A percentile compares a stretch with the other conserved stretches of the same genome.
These are phyloP conservation scores for Gobiocypris rarus DNA, from an alignment of 2,113 vertebrate species.

Conservation along the genomic window DNA sequence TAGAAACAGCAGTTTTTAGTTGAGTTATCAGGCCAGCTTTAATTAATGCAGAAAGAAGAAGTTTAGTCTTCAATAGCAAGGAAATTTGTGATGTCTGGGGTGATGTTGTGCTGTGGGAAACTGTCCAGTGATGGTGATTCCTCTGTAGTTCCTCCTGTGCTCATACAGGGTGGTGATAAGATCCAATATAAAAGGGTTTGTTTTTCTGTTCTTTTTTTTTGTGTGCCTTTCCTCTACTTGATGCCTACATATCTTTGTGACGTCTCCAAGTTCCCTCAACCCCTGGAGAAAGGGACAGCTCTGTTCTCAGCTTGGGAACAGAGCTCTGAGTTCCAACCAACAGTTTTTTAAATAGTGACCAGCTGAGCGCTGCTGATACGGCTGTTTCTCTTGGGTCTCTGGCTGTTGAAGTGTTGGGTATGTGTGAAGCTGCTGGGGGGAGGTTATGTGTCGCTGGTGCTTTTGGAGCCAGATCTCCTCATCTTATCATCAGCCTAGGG, in stretches of 20 bases:
- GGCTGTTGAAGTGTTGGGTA: constrained; percentile 42
- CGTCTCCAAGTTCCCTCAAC: constrained; percentile 47
- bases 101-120: background rate
- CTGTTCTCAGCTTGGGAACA: constrained; percentile 44
- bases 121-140: background rate
- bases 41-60: constrained; percentile 31
- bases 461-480: constrained; percentile 45
- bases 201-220: constrained; percentile 20
- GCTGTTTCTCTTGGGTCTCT: constrained; percentile 35
- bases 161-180: constrained; percentile 46
- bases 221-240: constrained; percentile 27
- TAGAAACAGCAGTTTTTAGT: constrained; percentile 35
- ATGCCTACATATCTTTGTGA: constrained; percentile 51
- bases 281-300: constrained; percentile 47
- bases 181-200: constrained; percentile 49
- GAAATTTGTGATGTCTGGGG: constrained; percentile 21
- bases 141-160: constrained; percentile 29
- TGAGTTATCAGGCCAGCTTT: constrained; percentile 34
- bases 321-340: background rate
- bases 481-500: constrained; percentile 28
- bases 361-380: constrained; percentile 56
- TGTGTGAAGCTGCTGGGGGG: constrained; percentile 8
- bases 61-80: constrained; percentile 12
- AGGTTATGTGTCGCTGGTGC: constrained; percentile 34
- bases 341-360: constrained; percentile 41